Evolutionary conservation across 53 echinoderm and acorn worm genomes (phyloP).

Genomic region (Holothuria leucospilota): DNA sequence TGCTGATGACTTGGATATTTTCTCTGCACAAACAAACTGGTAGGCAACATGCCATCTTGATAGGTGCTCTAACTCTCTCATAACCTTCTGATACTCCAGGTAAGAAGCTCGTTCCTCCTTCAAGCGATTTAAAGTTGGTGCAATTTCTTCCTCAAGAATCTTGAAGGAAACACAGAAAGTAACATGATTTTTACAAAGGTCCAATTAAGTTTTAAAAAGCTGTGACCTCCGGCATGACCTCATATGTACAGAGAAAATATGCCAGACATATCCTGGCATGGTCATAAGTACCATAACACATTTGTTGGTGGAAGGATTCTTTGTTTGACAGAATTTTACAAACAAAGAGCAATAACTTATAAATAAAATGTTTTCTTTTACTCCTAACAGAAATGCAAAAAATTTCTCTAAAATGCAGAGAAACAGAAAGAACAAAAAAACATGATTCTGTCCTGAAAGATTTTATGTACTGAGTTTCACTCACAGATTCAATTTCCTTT

Average conservation of each 20-base stretch:
- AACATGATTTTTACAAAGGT: too few species aligned
- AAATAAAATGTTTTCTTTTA: too few species aligned
- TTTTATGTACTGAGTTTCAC: neutral
- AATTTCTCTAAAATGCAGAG: neutral
- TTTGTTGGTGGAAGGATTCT: too few species aligned
- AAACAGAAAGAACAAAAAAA: neutral
- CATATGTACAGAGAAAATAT: too few species aligned
- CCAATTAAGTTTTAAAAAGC: too few species aligned
- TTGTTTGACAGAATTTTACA: too few species aligned
- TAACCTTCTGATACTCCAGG: conserved; percentile 96
- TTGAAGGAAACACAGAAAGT: neutral
- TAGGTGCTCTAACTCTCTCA: conserved; percentile 94
- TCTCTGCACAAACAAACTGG: conserved; percentile 93
- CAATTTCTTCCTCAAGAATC: conserved; percentile 97
- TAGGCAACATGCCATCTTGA: conserved; percentile 90
- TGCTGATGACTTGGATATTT: conserved; percentile 83
- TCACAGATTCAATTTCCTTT: conserved; percentile 96
- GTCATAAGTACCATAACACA: too few species aligned
- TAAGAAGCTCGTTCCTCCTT: conserved; percentile 96
- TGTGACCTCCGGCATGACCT: too few species aligned
- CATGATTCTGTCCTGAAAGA: neutral
- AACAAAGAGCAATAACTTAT: too few species aligned
- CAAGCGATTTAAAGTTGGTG: conserved; percentile 90
- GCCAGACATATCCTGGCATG: too few species aligned
- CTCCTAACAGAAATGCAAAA: too few species aligned